Evolutionary conservation across 2,113 vertebrate genomes (phyloP).

Genomic region (Potamarius usumacintae): DNA sequence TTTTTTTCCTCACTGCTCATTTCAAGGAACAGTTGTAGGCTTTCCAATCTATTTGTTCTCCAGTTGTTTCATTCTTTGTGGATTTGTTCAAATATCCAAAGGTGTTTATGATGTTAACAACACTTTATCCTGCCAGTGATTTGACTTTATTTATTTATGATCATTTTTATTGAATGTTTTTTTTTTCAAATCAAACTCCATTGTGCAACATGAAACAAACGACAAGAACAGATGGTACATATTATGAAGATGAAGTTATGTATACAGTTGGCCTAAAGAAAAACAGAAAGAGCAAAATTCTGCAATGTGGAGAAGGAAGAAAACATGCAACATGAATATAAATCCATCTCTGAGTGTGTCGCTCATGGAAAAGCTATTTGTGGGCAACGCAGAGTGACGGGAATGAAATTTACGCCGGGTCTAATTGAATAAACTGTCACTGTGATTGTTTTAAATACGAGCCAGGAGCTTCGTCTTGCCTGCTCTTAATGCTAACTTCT

Average conservation of each 20-base stretch:
- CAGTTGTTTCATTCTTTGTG: background rate
- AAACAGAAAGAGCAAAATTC: background rate
- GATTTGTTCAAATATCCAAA: background rate
- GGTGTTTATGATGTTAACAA: background rate
- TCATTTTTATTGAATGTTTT: background rate
- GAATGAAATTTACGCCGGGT: conserved; percentile 44
- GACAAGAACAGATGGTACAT: conserved; percentile 7
- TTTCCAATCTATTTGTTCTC: background rate
- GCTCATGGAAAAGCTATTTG: conserved; percentile 30
- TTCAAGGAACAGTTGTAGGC: background rate
- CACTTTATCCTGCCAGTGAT: background rate
- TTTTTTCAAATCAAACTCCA: background rate
- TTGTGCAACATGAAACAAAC: background rate
- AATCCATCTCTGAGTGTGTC: conserved; percentile 21
- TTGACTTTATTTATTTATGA: background rate
- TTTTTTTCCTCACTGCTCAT: background rate
- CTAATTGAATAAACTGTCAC: conserved; percentile 51
- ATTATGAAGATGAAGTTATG: conserved; percentile 7
- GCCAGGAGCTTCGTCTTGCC: conserved; percentile 35
- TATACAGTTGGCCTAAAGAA: conserved; percentile 6
- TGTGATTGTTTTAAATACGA: conserved; percentile 54
- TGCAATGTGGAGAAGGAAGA: background rate
- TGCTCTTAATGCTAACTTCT: conserved; percentile 25
- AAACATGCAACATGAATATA: conserved; percentile 12
- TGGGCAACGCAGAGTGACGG: conserved; percentile 32